phyloP scores from a whole-genome alignment of 64 coral and sea anemone genomes.

The Montipora foliosa region DNA sequence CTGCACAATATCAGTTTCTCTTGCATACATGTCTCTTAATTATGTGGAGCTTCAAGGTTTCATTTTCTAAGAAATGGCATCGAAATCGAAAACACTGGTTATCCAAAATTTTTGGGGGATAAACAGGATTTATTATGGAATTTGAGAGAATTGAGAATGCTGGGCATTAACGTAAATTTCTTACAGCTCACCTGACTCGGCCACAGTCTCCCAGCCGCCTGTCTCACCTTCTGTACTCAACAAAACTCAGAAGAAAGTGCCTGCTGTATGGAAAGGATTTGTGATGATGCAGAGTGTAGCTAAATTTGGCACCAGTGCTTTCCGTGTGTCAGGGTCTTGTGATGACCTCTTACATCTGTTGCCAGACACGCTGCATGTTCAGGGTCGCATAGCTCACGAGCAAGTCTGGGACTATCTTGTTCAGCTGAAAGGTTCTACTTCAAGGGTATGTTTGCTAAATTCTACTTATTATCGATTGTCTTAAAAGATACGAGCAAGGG shows the following conservation, averaged over 20 bases:
- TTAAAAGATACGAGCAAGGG: too few species aligned
- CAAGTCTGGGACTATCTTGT: slow-evolving; percentile 98
- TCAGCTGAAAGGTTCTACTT: slow-evolving; percentile 88
- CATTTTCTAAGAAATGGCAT: too few species aligned
- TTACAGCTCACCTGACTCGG: slow-evolving; percentile 82
- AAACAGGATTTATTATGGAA: too few species aligned
- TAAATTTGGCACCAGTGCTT: slow-evolving; percentile 96
- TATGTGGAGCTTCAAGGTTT: too few species aligned
- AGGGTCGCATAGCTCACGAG: slow-evolving; percentile 91
- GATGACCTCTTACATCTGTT: slow-evolving; percentile 89
- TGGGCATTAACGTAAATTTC: not conserved
- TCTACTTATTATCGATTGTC: too few species aligned
- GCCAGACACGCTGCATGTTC: slow-evolving; percentile 94
- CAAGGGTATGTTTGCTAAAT: slow-evolving; percentile 68
- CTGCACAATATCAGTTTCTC: too few species aligned
- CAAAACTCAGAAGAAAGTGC: slow-evolving; percentile 71
- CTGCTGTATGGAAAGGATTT: slow-evolving; percentile 96
- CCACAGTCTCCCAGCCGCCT: slow-evolving; percentile 33
- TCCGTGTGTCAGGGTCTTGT: slow-evolving; percentile 87
- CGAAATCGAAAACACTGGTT: too few species aligned
- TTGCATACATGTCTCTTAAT: too few species aligned
- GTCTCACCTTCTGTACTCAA: slow-evolving; percentile 67
- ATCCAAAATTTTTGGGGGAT: too few species aligned
- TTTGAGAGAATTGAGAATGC: too few species aligned
- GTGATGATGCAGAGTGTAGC: slow-evolving; percentile 99